Percentiles rank a stretch among this genome's conserved stretches.
phyloP scores from a whole-genome alignment of 2,113 vertebrate genomes.

The Sapajus apella region DNA sequence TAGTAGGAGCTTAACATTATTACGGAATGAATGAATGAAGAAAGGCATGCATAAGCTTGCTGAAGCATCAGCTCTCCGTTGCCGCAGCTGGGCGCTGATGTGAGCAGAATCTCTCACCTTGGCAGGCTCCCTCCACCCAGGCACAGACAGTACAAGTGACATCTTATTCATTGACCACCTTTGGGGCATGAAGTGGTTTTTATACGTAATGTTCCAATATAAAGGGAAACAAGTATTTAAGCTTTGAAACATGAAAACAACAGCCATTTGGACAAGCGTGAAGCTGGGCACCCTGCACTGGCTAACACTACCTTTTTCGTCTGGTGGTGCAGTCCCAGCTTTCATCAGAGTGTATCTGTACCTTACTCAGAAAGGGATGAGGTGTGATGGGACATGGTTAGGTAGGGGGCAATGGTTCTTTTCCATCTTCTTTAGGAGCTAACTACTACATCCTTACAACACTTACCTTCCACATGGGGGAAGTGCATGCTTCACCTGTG shows the following conservation, averaged over 20 bases:
- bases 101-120: not conserved
- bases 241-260: not conserved
- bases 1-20: not conserved
- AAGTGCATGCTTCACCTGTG: accelerated
- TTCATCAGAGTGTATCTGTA: not conserved
- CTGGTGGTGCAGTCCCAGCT: not conserved
- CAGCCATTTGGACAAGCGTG: not conserved
- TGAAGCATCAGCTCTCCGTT: not conserved
- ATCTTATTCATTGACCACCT: not conserved
- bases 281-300: not conserved
- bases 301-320: not conserved
- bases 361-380: not conserved
- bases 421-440: not conserved
- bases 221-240: not conserved
- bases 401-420: not conserved
- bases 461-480: not conserved
- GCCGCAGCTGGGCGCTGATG: no score
- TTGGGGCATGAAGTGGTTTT: not conserved
- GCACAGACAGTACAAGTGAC: not conserved
- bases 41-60: not conserved
- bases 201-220: not conserved
- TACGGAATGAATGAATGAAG: not conserved
- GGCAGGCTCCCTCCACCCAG: not conserved
- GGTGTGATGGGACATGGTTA: no score
- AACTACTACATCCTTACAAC: not conserved